Evolutionary conservation across 1,140 invertebrate genomes (phyloP), one percentile per base, ranked within the genome.

Genomic region (Papilio xuthus): DNA sequence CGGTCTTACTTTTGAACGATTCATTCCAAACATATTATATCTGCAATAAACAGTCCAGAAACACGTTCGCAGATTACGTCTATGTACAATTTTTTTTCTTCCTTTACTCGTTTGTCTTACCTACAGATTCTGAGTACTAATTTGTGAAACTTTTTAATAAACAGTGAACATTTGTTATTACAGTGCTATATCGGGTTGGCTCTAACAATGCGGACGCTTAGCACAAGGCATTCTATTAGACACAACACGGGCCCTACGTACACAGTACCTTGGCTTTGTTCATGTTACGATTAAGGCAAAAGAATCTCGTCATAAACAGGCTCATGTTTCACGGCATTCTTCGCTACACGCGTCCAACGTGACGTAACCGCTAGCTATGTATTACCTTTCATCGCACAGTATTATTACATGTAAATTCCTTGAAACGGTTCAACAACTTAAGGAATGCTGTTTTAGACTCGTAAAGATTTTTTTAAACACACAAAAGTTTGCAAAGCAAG

Each of bases 211-310:
- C 69, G 78, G 78, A 81, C 67, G 32, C 75, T 67, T 67, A 81
- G 81, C 82, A 10, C 80, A 80, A 78, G 79, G 71, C 75, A 78
- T 81, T 77, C 80, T 80, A 83, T 26, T 72, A 42, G 69, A 37
- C n/a, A 20, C 37, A 71, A 41, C 69, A 71, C 10, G 84, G 74
- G 84, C 80, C 82, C 82, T 82, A 83, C 42, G 41, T 60, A 50
- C 84, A 82, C 85, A 83, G 85, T 85, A 88, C 85, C 88, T 88
- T 86, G 84, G 78, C 79, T 86, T 86, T 89, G 84, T 89, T 88
- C 71, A 20, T 69, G 72, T 23, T 63, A 81, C 84, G 78, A 79
- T 86, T 86, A 83, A 86, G 85, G 83, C 80, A 82, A 83, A 88
- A 86, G 81, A 85, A 89, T 87, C 82, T 87, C 82, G 78, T 79